phyloP scores from a whole-genome alignment of 2,113 vertebrate species.

The Spea multiplicata region DNA sequence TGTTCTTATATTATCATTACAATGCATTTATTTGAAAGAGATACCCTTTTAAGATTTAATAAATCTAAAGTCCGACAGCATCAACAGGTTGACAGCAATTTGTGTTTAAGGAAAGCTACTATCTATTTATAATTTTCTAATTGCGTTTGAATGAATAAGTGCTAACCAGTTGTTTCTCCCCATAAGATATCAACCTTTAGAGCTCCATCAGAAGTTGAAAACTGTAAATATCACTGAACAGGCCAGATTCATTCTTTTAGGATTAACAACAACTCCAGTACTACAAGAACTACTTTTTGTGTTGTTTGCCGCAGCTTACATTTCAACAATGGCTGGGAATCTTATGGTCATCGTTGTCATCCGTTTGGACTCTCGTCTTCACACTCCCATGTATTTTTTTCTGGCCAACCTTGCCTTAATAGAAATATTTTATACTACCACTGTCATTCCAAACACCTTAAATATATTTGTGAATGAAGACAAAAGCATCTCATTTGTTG shows the following conservation, averaged over 20 bases:
- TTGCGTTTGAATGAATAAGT: neutral
- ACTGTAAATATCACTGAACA: neutral
- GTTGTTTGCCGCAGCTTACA: neutral
- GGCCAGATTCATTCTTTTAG: constrained; percentile 24
- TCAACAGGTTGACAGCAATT: too few species aligned
- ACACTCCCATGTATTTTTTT: constrained; percentile 35
- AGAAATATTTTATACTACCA: constrained; percentile 34
- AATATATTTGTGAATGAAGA: neutral
- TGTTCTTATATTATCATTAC: too few species aligned
- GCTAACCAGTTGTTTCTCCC: neutral
- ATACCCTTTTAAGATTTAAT: too few species aligned
- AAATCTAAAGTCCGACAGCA: too few species aligned
- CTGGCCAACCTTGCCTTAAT: constrained; percentile 16
- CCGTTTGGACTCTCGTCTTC: constrained; percentile 2
- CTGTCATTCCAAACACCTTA: constrained; percentile 19
- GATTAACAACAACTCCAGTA: neutral
- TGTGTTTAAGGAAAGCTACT: too few species aligned
- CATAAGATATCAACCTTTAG: neutral
- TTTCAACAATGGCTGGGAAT: constrained; percentile 7
- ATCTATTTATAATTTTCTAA: too few species aligned
- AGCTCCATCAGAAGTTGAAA: neutral
- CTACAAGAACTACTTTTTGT: neutral
- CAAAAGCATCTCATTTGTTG: constrained; percentile 26
- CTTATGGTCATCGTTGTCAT: neutral
- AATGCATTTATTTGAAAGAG: too few species aligned